Conservation (phyloP, 2,888 invertebrate genomes). For the Cheilosia urbana region DNA sequence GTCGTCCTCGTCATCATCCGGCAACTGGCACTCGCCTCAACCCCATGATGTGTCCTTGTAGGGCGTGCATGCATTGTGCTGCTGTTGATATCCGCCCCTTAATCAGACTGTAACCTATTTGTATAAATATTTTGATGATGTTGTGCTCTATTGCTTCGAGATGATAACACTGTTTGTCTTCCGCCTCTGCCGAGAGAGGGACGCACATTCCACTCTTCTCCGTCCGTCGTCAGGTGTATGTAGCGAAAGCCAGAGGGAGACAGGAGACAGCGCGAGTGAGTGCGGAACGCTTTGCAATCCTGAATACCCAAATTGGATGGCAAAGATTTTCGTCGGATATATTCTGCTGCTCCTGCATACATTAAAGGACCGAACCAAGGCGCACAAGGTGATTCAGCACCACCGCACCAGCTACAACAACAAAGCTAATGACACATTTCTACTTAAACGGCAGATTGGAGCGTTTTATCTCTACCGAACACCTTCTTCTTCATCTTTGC, state of each 20-base stretch:
- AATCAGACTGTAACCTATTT: slow-evolving; percentile 75
- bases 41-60: slow-evolving; percentile 44
- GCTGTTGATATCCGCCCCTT: slow-evolving; percentile 74
- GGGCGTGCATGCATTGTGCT: slow-evolving; percentile 64
- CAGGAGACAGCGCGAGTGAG: neutral
- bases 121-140: slow-evolving; percentile 76
- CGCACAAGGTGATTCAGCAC: slow-evolving; percentile 7
- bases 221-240: slow-evolving; percentile 31
- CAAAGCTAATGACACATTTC: slow-evolving; percentile 72
- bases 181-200: slow-evolving; percentile 41
- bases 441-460: slow-evolving; percentile 75
- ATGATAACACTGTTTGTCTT: slow-evolving; percentile 75
- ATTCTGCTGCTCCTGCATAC: slow-evolving; percentile 34
- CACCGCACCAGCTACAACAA: slow-evolving; percentile 42
- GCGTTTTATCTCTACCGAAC: slow-evolving; percentile 72
- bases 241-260: neutral
- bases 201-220: slow-evolving; percentile 2
- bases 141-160: slow-evolving; percentile 76
- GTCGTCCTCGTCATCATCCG: slow-evolving; percentile 40
- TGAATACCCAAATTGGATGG: slow-evolving; percentile 72
- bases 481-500: slow-evolving; percentile 74
- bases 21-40: slow-evolving; percentile 30
- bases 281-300: slow-evolving; percentile 65
- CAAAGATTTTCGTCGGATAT: slow-evolving; percentile 66
- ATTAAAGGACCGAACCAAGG: slow-evolving; percentile 14